Base-by-base conservation (phyloP, 2,797 vertebrate species). In the Mus caroli region DNA sequence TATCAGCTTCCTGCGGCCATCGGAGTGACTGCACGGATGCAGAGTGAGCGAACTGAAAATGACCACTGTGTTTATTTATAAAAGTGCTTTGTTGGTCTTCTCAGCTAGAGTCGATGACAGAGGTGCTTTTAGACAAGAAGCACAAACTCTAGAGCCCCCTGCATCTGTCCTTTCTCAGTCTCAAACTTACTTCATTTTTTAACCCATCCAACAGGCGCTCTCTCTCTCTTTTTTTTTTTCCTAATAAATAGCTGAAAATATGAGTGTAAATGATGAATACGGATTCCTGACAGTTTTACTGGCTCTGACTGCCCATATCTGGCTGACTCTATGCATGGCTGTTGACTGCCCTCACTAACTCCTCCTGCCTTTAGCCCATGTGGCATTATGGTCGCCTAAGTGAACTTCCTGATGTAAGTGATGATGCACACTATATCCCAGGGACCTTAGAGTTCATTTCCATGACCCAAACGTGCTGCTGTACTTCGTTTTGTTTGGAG, bases 131-230 rank as follows among this genome's bases (percentile, higher is more conserved):
- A 98, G 97, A 97, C 96, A 90, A 97, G 92, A 98, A 98, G 97
- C 98, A 98, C 97, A 97, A 98, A 98, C 97, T 98, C 94, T 98
- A 96, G 96, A 97, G 97, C 97, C 94, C 94, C 97, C 97, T 97
- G 95, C 98, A 98, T 98, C 98, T 98, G 98, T 94, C 98, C 96
- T 98, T 98, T 98, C 96, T 98, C 98, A 98, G 95, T 88, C 96
- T 92, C 97, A 94, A 96, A 94, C 98, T 95, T 97, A 98, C 97
- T 97, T 98, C 92, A 98, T 98, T 98, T 19, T 98, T 98, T 98
- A 96, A 98, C 52, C 84, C 77, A 94, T 91, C 94, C 96, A 56
- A 11, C 96, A 75, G 96, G 8, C 89, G 96, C 92, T 67, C 76
- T 92, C 43, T 96, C 92, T 67, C 78, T 92, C 37, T n/a, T 94